Conservation (phyloP, 2,888 invertebrate species). For the Horisme vitalbata region DNA sequence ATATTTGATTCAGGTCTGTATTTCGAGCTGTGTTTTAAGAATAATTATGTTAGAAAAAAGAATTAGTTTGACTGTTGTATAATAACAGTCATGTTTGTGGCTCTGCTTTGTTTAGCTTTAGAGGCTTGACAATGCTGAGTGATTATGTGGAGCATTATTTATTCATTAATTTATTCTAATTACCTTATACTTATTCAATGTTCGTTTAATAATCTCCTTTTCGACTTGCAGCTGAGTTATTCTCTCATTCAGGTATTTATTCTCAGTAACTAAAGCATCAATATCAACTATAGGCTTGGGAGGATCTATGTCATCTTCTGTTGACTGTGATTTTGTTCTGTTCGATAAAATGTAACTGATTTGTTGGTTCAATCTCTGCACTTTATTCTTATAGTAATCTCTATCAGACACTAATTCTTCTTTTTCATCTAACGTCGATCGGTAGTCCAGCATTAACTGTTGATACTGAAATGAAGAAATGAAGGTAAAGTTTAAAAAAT, state of each 20-base stretch:
- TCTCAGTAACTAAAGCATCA: slow-evolving; percentile 91
- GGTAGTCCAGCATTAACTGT: slow-evolving; percentile 89
- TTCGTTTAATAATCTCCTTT: slow-evolving; percentile 88
- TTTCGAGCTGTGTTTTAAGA: no score
- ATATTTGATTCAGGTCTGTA: no score
- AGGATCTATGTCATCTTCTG: slow-evolving; percentile 55
- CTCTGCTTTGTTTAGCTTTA: no score
- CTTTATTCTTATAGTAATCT: slow-evolving; percentile 92
- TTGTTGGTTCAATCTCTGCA: slow-evolving; percentile 91
- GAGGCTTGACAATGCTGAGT: no score
- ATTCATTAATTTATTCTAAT: no score
- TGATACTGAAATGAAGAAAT: slow-evolving; percentile 78
- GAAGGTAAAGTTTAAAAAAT: not conserved
- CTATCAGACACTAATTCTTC: slow-evolving; percentile 91
- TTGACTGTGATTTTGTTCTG: slow-evolving; percentile 61
- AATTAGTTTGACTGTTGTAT: no score
- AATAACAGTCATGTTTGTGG: no score
- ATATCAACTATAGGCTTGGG: slow-evolving; percentile 86
- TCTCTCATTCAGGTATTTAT: slow-evolving; percentile 92
- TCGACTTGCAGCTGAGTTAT: slow-evolving; percentile 91
- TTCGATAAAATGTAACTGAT: slow-evolving; percentile 84
- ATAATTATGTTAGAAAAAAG: no score
- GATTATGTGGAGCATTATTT: no score
- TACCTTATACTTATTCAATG: slow-evolving; percentile 89
- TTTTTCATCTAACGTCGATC: slow-evolving; percentile 91